A percentile compares a stretch with the other conserved stretches of the same genome.
These are phyloP conservation scores for Tridacna gigas DNA, from an alignment of 2,888 invertebrate species.

Conservation along the genomic window DNA sequence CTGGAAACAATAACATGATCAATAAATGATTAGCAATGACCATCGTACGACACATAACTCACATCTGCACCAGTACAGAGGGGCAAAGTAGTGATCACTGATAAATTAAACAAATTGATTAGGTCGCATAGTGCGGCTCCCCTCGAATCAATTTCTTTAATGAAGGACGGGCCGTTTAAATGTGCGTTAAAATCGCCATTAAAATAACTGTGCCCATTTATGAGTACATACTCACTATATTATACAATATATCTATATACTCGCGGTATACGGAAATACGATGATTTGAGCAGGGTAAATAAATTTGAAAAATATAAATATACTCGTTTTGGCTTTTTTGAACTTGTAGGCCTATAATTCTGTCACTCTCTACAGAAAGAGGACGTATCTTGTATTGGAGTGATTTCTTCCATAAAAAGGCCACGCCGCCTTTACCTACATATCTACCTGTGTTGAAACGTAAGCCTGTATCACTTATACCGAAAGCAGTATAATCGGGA, in stretches of 20 bases:
- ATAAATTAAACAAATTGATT: too few species aligned
- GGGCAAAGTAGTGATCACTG: too few species aligned
- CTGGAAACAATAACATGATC: too few species aligned
- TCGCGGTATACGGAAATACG: background rate
- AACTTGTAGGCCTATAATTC: background rate
- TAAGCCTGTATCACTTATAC: slow-evolving; percentile 1
- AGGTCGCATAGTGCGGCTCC: too few species aligned
- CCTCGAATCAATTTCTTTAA: too few species aligned
- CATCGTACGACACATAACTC: too few species aligned
- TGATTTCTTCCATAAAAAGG: slow-evolving; percentile 13
- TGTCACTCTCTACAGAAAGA: background rate
- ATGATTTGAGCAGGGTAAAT: background rate
- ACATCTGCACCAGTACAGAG: too few species aligned
- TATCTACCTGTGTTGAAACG: background rate
- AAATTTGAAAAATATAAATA: background rate
- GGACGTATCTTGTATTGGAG: background rate
- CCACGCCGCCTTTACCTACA: slow-evolving; percentile 21
- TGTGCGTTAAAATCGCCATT: too few species aligned
- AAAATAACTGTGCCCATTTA: too few species aligned
- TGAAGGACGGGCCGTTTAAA: too few species aligned
- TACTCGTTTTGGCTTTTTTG: background rate
- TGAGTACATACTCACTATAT: slow-evolving; percentile 1
- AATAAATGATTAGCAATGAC: too few species aligned
- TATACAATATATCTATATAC: background rate
- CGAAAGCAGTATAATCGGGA: slow-evolving; percentile 3